Evolutionary conservation across 2,797 vertebrate genomes (phyloP), one percentile per base, ranked within the genome.

Genomic region (Aratinga solstitialis): DNA sequence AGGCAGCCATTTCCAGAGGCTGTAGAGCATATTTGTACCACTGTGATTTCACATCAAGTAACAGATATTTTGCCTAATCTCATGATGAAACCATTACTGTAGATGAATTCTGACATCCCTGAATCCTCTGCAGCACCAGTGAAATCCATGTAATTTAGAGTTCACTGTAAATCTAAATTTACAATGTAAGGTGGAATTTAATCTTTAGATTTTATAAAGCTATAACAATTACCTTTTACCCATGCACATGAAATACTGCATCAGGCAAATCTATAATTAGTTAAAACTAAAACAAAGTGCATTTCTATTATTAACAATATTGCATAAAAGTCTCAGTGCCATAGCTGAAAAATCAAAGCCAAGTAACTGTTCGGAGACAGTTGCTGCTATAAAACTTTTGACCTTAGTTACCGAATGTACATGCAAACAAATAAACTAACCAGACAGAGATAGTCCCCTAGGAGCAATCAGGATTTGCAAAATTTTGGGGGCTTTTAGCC

Each of bases 331-430:
- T 90, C 81, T 95, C 65, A 73, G 75, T 83, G 87, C 80, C 87
- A 38, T 80, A 71, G 94, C 92, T 95, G 72, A 80, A 96, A 94
- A 95, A 53, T 90, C 54, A 94, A 95, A 94, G 91, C 89, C 96
- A 97, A 97, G 61, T 84, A 93, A 96, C 69, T 63, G 79, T 94
- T 96, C 71, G 67, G 95, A 95, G 93, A 78, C 92, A 90, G 78
- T 93, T 95, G 71, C 84, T 94, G 92, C 87, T 95, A 38, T 94
- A 92, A 94, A 94, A 94, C 87, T 96, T 96, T 89, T 96, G 96
- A 97, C 95, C 91, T 95, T 94, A 93, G 96, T 97, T 97, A 96
- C 96, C 24, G 51, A 96, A 96, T 84, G 59, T 94, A 95, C 96
- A 91, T 90, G 76, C 94, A 96, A 97, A 96, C 96, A 94, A 97